phyloP scores from a whole-genome alignment of 2,113 vertebrate genomes.

The Tringa solitaria region DNA sequence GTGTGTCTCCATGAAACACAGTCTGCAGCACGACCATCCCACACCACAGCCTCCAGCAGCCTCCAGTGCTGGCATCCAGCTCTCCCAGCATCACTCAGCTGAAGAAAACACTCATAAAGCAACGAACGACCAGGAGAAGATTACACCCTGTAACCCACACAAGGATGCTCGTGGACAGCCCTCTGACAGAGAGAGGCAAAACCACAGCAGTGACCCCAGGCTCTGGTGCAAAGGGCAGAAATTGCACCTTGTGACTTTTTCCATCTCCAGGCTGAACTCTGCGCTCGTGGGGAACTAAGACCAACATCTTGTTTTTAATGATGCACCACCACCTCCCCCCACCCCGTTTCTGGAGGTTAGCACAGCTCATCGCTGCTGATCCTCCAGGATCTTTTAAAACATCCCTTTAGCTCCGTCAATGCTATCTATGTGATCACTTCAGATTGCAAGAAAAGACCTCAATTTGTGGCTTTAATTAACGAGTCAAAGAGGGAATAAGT shows the following conservation, averaged over 20 bases:
- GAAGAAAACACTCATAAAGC: neutral
- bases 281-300: neutral
- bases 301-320: neutral
- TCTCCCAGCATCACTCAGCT: neutral
- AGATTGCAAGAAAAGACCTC: neutral
- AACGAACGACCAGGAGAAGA: fast-evolving
- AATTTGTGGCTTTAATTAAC: neutral
- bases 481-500: neutral
- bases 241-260: neutral
- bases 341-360: neutral
- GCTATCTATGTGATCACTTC: neutral
- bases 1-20: neutral
- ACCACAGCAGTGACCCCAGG: neutral
- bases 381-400: neutral
- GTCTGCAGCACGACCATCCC: neutral
- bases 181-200: neutral
- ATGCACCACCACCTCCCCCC: fast-evolving
- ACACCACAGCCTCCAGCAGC: neutral
- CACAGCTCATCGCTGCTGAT: neutral
- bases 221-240: neutral
- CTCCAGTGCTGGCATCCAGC: neutral
- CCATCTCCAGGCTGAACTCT: neutral
- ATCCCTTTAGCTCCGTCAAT: neutral
- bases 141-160: neutral
- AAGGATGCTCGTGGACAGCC: neutral